Conservation (phyloP, 2,888 invertebrate genomes). For the Synanthedon myopaeformis region DNA sequence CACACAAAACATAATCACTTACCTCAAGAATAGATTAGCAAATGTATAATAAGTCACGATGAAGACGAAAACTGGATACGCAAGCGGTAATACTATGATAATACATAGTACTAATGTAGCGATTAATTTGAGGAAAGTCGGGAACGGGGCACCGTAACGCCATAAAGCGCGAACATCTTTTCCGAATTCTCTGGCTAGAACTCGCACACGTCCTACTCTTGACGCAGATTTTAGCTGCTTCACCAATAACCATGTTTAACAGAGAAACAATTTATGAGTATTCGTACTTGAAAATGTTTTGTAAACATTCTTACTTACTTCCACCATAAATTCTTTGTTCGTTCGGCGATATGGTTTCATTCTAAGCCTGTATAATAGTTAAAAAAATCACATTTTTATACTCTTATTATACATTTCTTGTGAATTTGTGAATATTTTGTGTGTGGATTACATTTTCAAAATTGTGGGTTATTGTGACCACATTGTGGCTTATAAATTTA, state of each 20-base stretch:
- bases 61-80: slow-evolving; percentile 48
- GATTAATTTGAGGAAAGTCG: slow-evolving; percentile 59
- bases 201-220: slow-evolving; percentile 34
- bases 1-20: slow-evolving; percentile 1
- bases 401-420: not conserved
- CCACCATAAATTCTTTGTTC: slow-evolving; percentile 52
- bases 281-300: not conserved
- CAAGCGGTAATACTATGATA: slow-evolving; percentile 42
- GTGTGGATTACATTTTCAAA: not conserved
- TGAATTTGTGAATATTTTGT: not conserved
- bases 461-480: too few relatives aligned
- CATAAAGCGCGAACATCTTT: slow-evolving; percentile 48
- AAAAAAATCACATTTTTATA: not conserved
- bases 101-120: slow-evolving; percentile 50
- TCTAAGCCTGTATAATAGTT: slow-evolving; percentile 1
- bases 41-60: slow-evolving; percentile 44
- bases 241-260: not conserved
- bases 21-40: slow-evolving; percentile 54
- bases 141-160: slow-evolving; percentile 61
- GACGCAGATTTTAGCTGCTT: slow-evolving; percentile 49
- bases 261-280: not conserved
- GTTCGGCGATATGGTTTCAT: slow-evolving; percentile 60
- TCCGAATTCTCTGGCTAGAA: slow-evolving; percentile 42
- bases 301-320: slow-evolving; percentile 27
- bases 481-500: too few relatives aligned